Evolutionary conservation across 2,888 invertebrate species (phyloP).

Genomic region (Salticus scenicus): DNA sequence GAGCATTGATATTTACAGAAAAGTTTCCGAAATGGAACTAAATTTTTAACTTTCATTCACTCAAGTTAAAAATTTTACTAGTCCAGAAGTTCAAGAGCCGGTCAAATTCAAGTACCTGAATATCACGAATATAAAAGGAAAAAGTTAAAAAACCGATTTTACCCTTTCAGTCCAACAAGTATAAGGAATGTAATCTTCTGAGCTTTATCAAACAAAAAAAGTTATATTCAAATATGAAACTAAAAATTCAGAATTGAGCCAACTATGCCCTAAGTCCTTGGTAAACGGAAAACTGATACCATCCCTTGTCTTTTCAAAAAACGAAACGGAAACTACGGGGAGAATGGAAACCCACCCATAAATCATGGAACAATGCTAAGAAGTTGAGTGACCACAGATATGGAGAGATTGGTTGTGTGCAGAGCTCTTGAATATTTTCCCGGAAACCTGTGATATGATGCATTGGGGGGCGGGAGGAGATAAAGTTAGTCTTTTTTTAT

Average conservation of each 20-base stretch:
- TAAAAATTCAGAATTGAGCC: not conserved
- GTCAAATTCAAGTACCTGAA: too few relatives aligned
- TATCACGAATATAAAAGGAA: too few relatives aligned
- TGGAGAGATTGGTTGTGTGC: not conserved
- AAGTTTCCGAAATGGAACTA: too few relatives aligned
- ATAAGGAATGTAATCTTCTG: too few relatives aligned
- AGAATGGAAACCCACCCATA: not conserved
- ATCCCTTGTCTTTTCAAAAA: not conserved
- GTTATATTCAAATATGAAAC: not conserved
- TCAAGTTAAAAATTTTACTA: too few relatives aligned
- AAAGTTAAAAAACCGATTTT: too few relatives aligned
- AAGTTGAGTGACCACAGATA: conserved; percentile 15
- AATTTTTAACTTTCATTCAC: too few relatives aligned
- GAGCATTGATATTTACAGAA: too few relatives aligned
- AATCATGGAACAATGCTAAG: not conserved
- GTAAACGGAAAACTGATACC: conserved; percentile 3
- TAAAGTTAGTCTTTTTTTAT: too few relatives aligned
- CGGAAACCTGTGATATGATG: not conserved
- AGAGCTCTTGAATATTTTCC: not conserved
- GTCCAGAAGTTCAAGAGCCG: too few relatives aligned
- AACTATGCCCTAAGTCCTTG: not conserved
- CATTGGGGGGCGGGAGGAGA: not conserved
- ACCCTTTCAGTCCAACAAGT: too few relatives aligned
- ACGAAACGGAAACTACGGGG: not conserved
- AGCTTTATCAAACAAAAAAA: too few relatives aligned